Conservation (phyloP, 2,797 vertebrate genomes). For the Hipposideros larvatus region DNA sequence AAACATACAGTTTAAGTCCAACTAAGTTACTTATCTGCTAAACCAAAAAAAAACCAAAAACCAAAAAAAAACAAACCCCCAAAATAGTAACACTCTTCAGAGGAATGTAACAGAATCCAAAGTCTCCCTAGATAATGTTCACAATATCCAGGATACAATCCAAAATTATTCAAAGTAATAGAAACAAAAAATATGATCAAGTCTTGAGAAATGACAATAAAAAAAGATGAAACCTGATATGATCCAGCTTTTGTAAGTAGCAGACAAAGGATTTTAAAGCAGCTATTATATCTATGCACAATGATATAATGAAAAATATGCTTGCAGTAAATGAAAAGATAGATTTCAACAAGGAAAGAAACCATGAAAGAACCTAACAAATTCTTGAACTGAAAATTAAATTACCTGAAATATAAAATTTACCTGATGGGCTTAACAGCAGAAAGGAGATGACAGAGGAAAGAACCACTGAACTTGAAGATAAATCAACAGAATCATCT, state of each 20-base stretch:
- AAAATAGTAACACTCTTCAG: not conserved
- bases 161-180: not conserved
- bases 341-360: slow-evolving; percentile 27
- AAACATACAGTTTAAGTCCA: not conserved
- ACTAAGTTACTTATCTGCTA: not conserved
- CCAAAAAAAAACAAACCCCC: not conserved
- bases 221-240: not conserved
- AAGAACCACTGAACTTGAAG: not conserved
- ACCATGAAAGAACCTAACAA: not conserved
- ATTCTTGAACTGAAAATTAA: slow-evolving; percentile 42
- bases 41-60: not conserved
- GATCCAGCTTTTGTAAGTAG: not conserved
- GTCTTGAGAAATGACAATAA: not conserved
- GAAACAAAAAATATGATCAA: not conserved
- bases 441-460: not conserved
- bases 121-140: not conserved
- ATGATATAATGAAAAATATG: slow-evolving; percentile 37
- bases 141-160: not conserved
- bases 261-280: slow-evolving; percentile 37
- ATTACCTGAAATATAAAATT: slow-evolving; percentile 18
- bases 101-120: slow-evolving; percentile 12
- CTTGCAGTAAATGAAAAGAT: slow-evolving; percentile 37
- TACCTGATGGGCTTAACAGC: not conserved
- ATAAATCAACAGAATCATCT: not conserved
- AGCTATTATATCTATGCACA: not conserved